Conservation (phyloP, 2,797 vertebrate genomes). For the Amblyopsis hoosieri region DNA sequence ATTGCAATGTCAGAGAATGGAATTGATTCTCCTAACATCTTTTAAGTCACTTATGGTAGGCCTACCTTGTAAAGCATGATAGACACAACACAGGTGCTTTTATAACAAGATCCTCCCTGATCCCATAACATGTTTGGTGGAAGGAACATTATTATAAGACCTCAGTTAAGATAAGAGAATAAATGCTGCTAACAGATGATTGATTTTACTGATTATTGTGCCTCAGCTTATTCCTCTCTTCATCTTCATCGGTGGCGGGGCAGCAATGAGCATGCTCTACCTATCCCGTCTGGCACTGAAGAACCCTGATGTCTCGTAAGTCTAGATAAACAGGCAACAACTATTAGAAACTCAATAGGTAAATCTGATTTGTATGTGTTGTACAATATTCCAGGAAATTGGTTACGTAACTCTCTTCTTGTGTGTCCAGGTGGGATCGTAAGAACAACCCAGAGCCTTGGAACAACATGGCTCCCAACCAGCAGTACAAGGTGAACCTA, state of each 20-base stretch:
- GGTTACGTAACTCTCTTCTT: neutral
- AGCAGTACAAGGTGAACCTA: conserved; percentile 91
- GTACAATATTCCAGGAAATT: neutral
- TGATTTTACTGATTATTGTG: neutral
- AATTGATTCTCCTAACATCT: no score
- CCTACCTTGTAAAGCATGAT: no score
- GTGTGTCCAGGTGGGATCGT: conserved; percentile 87
- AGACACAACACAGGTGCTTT: no score
- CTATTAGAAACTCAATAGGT: neutral
- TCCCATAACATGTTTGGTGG: no score
- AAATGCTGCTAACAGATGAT: no score
- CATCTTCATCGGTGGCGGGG: conserved; percentile 87
- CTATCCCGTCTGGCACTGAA: conserved; percentile 82
- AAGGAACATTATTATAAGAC: no score
- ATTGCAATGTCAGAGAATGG: no score
- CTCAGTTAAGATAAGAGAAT: no score
- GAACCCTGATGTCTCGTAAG: conserved; percentile 90
- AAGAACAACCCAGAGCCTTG: conserved; percentile 95
- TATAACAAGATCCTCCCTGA: no score
- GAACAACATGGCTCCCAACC: conserved; percentile 85
- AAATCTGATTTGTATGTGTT: neutral
- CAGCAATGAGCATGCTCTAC: conserved; percentile 80
- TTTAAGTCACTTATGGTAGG: no score
- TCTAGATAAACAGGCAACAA: conserved; percentile 11
- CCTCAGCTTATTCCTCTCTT: conserved; percentile 91